phyloP scores from a whole-genome alignment of 2,888 invertebrate genomes.

The Hirudinaria manillensis region DNA sequence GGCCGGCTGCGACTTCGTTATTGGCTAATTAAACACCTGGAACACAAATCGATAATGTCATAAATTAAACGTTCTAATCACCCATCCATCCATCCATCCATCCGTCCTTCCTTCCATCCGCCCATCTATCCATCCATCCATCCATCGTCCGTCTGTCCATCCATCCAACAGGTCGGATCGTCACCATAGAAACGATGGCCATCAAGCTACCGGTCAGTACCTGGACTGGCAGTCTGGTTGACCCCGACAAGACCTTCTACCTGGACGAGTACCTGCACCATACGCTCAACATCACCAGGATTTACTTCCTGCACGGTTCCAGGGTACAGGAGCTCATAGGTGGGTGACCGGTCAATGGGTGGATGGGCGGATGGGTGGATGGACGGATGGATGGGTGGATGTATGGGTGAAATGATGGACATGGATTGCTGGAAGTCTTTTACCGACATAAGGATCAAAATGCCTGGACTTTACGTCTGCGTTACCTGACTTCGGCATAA shows the following conservation, averaged over 20 bases:
- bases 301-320: slow-evolving; percentile 38
- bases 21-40: too few species aligned
- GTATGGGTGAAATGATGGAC: neutral
- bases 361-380: neutral
- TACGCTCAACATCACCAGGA: slow-evolving; percentile 39
- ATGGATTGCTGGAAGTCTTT: neutral
- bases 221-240: slow-evolving; percentile 38
- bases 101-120: neutral
- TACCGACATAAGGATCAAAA: too few species aligned
- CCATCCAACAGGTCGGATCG: slow-evolving; percentile 36
- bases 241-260: slow-evolving; percentile 39
- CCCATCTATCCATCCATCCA: slow-evolving; percentile 8
- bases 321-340: slow-evolving; percentile 39
- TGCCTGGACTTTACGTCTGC: too few species aligned
- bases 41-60: neutral
- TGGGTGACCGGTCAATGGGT: neutral
- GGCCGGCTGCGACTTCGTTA: neutral
- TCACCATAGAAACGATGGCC: slow-evolving; percentile 40
- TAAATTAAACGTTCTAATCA: neutral
- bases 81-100: neutral
- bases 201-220: slow-evolving; percentile 37
- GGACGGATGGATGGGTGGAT: neutral
- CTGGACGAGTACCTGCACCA: slow-evolving; percentile 38
- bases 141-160: neutral
- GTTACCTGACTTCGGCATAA: too few species aligned